A percentile compares a stretch with the other conserved stretches of the same genome.
Conservation (phyloP, 2,888 invertebrate genomes). For the Cactoblastis cactorum region DNA sequence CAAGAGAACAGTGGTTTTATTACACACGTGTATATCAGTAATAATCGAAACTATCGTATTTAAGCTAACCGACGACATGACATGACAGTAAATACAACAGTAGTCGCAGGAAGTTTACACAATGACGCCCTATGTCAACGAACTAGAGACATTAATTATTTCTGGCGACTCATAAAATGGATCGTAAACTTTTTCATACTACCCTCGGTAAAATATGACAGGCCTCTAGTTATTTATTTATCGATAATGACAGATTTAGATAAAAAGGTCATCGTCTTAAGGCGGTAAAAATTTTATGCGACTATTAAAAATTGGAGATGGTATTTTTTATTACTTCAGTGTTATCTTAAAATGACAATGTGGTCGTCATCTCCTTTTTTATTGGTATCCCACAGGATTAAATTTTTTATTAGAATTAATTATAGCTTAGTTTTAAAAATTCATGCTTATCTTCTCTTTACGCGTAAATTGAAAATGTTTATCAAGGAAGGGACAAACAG, state of each 20-base stretch:
- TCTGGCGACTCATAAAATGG: slow-evolving; percentile 4
- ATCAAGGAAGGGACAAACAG: too few relatives aligned
- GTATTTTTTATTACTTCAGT: not conserved
- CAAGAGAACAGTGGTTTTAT: too few relatives aligned
- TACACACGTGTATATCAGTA: too few relatives aligned
- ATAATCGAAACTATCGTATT: not conserved
- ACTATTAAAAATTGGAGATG: not conserved
- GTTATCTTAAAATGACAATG: not conserved
- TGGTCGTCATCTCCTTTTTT: not conserved
- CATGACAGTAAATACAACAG: not conserved
- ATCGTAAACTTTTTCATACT: slow-evolving; percentile 1
- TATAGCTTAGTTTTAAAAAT: too few relatives aligned
- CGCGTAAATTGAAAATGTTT: too few relatives aligned
- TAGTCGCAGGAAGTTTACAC: slow-evolving; percentile 19
- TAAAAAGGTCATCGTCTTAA: slow-evolving; percentile 3
- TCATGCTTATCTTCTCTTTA: too few relatives aligned
- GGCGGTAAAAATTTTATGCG: slow-evolving; percentile 23
- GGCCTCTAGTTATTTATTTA: slow-evolving; percentile 6
- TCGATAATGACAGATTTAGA: slow-evolving; percentile 10
- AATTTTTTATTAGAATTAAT: too few relatives aligned
- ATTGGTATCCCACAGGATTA: too few relatives aligned
- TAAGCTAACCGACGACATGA: not conserved
- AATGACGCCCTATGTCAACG: slow-evolving; percentile 10
- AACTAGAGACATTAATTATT: slow-evolving; percentile 12
- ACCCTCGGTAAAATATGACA: not conserved